phyloP scores from a whole-genome alignment of 53 echinoderm and acorn worm species.

The Zoroaster sp. region DNA sequence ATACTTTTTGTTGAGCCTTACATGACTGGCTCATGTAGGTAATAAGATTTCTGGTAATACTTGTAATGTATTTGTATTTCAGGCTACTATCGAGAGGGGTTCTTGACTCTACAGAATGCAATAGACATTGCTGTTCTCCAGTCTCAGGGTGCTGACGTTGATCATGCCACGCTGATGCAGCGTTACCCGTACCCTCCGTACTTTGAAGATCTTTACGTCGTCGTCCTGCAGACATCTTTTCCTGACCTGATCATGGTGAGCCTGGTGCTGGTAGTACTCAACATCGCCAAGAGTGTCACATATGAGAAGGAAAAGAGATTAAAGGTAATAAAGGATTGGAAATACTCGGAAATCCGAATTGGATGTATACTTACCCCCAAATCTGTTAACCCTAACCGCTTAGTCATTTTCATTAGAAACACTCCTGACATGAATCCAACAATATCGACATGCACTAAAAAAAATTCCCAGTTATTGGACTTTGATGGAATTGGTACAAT shows the following conservation, averaged over 20 bases:
- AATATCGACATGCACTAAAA: too few species aligned
- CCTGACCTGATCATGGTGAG: slow-evolving; percentile 77
- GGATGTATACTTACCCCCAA: neutral
- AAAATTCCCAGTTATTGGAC: too few species aligned
- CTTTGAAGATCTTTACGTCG: slow-evolving; percentile 71
- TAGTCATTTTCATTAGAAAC: too few species aligned
- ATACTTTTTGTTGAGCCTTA: too few species aligned
- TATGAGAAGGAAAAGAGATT: slow-evolving; percentile 84
- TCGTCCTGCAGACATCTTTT: slow-evolving; percentile 68
- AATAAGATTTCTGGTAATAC: too few species aligned
- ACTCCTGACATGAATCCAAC: too few species aligned
- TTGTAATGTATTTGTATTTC: too few species aligned
- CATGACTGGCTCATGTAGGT: too few species aligned
- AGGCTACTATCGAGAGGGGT: slow-evolving; percentile 83
- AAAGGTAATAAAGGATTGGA: slow-evolving; percentile 41
- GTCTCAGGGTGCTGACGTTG: neutral
- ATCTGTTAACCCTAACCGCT: too few species aligned
- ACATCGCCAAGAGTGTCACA: slow-evolving; percentile 67
- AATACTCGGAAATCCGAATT: neutral
- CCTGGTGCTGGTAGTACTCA: slow-evolving; percentile 68
- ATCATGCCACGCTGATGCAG: slow-evolving; percentile 58
- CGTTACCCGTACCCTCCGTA: slow-evolving; percentile 88
- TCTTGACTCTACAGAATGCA: slow-evolving; percentile 71
- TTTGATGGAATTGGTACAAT: too few species aligned
- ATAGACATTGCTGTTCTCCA: slow-evolving; percentile 74